Conservation (phyloP, 2,113 vertebrate genomes). For the Corythornis madagascariensis region DNA sequence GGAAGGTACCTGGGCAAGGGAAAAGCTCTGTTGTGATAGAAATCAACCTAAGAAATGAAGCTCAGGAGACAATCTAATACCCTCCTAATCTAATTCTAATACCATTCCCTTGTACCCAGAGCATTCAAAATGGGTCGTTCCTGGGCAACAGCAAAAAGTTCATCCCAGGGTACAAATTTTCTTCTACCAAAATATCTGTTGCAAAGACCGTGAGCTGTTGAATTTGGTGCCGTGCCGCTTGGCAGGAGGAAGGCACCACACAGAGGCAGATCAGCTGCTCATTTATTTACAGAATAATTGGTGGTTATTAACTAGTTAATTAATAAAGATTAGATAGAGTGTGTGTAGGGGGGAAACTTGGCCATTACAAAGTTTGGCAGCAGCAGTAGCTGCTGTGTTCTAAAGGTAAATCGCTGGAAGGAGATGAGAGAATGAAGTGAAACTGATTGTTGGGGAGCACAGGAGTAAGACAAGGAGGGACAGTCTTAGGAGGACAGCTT, state of each 20-base stretch:
- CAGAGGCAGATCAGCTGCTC: not conserved
- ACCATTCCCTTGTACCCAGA: not conserved
- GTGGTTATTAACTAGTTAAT: slow-evolving; percentile 44
- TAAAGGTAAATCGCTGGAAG: not conserved
- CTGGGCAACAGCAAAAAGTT: not conserved
- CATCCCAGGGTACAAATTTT: not conserved
- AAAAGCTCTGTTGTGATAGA: not conserved
- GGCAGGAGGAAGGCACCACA: not conserved
- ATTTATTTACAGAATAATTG: slow-evolving; percentile 33
- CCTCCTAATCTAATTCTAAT: too few relatives aligned
- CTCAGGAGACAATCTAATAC: not conserved
- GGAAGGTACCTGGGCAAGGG: not conserved
- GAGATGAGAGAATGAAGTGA: not conserved
- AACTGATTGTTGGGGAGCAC: not conserved
- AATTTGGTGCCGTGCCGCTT: not conserved
- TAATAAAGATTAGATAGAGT: slow-evolving; percentile 38
- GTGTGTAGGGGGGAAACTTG: not conserved
- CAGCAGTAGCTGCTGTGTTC: not conserved
- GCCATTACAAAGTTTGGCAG: not conserved
- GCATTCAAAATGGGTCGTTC: not conserved
- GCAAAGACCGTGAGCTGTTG: not conserved
- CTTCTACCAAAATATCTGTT: not conserved
- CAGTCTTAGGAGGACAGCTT: not conserved
- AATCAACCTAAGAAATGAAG: not conserved
- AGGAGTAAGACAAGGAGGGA: not conserved